Evolutionary conservation across 1,140 invertebrate species (phyloP).

Genomic region (Trinorchestia longiramus): DNA sequence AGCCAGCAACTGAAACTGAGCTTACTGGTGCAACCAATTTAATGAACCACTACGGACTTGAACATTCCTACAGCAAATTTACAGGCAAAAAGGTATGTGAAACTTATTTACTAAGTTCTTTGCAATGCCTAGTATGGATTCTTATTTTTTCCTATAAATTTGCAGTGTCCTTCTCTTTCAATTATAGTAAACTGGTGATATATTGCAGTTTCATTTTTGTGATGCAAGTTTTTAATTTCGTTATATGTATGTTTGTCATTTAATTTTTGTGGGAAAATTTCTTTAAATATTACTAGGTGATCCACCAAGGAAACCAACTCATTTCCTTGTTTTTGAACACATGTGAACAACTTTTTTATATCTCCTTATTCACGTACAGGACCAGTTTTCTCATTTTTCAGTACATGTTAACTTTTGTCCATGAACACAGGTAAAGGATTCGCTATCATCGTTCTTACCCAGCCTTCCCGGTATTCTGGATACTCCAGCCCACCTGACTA

Average conservation of each 20-base stretch:
- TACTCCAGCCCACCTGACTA: constrained; percentile 81
- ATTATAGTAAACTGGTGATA: not conserved
- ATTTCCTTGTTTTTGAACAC: too few relatives aligned
- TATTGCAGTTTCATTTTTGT: not conserved
- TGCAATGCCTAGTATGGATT: not conserved
- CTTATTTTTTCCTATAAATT: not conserved
- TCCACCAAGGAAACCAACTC: too few relatives aligned
- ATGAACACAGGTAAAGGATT: constrained; percentile 75
- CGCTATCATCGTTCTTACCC: constrained; percentile 93
- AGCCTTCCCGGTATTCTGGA: constrained; percentile 95
- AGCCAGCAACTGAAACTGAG: constrained; percentile 79
- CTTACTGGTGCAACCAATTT: constrained; percentile 96
- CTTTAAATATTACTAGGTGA: too few relatives aligned
- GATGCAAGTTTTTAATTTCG: not conserved
- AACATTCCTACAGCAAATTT: constrained; percentile 98
- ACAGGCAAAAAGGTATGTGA: constrained; percentile 86
- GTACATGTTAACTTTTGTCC: not conserved
- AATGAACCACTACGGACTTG: constrained; percentile 94
- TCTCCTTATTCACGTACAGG: too few relatives aligned
- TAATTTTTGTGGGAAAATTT: not conserved
- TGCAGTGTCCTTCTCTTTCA: not conserved
- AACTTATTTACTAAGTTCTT: not conserved
- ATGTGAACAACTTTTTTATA: too few relatives aligned
- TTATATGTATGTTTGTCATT: not conserved
- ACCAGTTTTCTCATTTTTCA: too few relatives aligned